These are phyloP conservation scores for Vulpes lagopus DNA, from an alignment of 2,113 vertebrate species.

Conservation along the genomic window DNA sequence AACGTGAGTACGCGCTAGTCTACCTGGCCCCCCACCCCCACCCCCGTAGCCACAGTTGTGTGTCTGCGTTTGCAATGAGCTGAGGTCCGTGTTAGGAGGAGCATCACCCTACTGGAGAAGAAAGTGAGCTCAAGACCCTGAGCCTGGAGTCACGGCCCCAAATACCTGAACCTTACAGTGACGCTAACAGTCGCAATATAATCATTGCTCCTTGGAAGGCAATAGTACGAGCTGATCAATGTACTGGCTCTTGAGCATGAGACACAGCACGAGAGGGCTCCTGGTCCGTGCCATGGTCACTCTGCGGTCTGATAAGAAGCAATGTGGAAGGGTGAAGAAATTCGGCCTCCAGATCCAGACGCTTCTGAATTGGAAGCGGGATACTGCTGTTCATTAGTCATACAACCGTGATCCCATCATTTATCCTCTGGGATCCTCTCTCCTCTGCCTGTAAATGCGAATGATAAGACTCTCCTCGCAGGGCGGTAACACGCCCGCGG, in stretches of 20 bases:
- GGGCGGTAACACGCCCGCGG: background rate
- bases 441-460: background rate
- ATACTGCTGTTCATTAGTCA: background rate
- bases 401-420: background rate
- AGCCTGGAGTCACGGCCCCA: background rate
- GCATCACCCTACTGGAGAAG: background rate
- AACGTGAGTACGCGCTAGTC: constrained; percentile 91
- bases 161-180: background rate
- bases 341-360: background rate
- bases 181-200: background rate
- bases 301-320: background rate
- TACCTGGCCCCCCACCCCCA: background rate
- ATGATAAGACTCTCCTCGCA: background rate
- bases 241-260: background rate
- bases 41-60: background rate
- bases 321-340: background rate
- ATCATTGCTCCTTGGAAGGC: background rate
- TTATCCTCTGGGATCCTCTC: background rate
- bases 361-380: background rate
- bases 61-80: background rate
- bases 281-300: background rate
- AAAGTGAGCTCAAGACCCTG: background rate
- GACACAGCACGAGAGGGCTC: background rate
- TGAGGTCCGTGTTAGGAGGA: background rate
- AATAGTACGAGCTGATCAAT: background rate